These are phyloP conservation scores for Puntigrus tetrazona DNA, from an alignment of 2,113 vertebrate genomes.

Conservation along the genomic window DNA sequence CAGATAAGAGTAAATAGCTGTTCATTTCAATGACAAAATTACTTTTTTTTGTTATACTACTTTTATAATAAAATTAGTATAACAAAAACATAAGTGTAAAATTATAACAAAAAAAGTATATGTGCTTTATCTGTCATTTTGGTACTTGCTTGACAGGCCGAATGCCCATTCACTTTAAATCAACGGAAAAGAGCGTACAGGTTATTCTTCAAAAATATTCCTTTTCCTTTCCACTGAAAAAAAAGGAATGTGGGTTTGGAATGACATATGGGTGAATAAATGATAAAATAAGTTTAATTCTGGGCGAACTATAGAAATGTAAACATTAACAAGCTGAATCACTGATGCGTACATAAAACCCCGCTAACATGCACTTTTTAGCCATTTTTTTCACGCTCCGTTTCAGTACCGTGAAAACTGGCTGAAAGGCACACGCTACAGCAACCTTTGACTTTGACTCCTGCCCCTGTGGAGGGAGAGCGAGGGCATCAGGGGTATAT, in stretches of 20 bases:
- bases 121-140: background rate
- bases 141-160: background rate
- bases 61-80: no score
- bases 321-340: conserved; percentile 11
- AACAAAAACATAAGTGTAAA: no score
- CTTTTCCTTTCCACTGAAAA: background rate
- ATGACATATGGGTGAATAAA: background rate
- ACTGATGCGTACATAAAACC: background rate
- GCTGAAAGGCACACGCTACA: background rate
- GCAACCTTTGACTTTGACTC: conserved; percentile 5
- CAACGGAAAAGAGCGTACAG: background rate
- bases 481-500: background rate
- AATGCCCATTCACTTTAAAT: background rate
- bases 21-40: background rate
- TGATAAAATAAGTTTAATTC: background rate
- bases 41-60: no score
- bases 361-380: background rate
- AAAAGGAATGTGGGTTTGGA: background rate
- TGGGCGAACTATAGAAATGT: background rate
- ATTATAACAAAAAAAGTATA: no score
- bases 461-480: background rate
- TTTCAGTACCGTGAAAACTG: conserved; percentile 10
- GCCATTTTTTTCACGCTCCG: background rate
- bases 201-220: background rate
- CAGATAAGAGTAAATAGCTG: background rate